phyloP scores from a whole-genome alignment of 1,140 invertebrate genomes.

The Aphaenogaster rudis region DNA sequence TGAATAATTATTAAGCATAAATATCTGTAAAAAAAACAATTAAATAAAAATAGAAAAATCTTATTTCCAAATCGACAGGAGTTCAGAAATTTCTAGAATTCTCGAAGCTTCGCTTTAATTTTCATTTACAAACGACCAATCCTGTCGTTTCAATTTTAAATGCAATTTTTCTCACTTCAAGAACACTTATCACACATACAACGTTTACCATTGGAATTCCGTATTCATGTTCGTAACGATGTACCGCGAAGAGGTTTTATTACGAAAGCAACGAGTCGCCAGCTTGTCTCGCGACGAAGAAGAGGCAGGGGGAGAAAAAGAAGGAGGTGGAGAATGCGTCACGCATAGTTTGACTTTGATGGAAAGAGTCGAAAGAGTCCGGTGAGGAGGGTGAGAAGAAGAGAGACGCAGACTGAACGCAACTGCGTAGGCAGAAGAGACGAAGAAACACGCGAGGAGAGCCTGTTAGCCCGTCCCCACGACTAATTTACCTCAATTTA shows the following conservation, averaged over 20 bases:
- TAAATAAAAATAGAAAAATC: not conserved
- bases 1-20: not conserved
- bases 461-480: constrained; percentile 74
- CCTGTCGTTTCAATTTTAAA: constrained; percentile 1
- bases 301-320: constrained; percentile 62
- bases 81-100: not conserved
- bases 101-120: not conserved
- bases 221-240: constrained; percentile 15
- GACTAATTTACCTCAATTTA: constrained; percentile 83
- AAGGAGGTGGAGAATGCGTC: constrained; percentile 73
- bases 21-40: not conserved
- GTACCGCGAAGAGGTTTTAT: constrained; percentile 38
- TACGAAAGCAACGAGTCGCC: constrained; percentile 77
- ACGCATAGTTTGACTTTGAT: constrained; percentile 74
- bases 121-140: constrained; percentile 1
- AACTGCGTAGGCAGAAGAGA: constrained; percentile 79
- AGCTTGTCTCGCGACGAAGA: constrained; percentile 72
- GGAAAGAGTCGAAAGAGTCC: constrained; percentile 63
- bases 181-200: not conserved
- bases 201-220: constrained; percentile 34
- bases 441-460: constrained; percentile 64
- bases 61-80: not conserved
- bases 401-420: constrained; percentile 60
- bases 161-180: constrained; percentile 18
- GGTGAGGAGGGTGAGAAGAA: constrained; percentile 15